A percentile compares a stretch with the other conserved stretches of the same genome.
phyloP scores from a whole-genome alignment of 2,113 vertebrate genomes.

The Proterorhinus semilunaris region DNA sequence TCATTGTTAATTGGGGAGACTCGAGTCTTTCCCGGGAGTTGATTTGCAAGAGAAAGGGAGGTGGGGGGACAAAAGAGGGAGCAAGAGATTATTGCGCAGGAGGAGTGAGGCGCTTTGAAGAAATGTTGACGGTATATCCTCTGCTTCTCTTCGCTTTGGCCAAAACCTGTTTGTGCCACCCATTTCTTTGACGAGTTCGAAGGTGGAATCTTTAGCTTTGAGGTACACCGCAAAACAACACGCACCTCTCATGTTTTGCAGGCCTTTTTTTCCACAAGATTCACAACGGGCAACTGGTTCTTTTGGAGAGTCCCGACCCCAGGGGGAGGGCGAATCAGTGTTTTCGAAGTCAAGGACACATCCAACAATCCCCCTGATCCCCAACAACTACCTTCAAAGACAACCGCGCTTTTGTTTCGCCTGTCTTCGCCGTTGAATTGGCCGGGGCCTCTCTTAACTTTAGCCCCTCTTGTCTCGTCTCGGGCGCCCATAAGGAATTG shows the following conservation, averaged over 20 bases:
- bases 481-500: slow-evolving; percentile 44
- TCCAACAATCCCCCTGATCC: slow-evolving; percentile 60
- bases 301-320: slow-evolving; percentile 37
- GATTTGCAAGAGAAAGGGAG: slow-evolving; percentile 77
- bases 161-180: slow-evolving; percentile 67
- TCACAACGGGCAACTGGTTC: slow-evolving; percentile 47
- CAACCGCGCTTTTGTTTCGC: slow-evolving; percentile 59
- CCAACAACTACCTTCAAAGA: slow-evolving; percentile 51
- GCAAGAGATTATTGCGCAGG: slow-evolving; percentile 77
- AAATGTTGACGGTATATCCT: slow-evolving; percentile 62
- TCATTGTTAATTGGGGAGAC: slow-evolving; percentile 80
- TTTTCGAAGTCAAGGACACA: slow-evolving; percentile 50
- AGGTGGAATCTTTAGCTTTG: slow-evolving; percentile 69
- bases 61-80: slow-evolving; percentile 40
- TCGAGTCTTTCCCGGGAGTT: slow-evolving; percentile 71
- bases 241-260: slow-evolving; percentile 57
- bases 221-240: slow-evolving; percentile 54
- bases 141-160: slow-evolving; percentile 51
- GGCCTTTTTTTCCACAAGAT: slow-evolving; percentile 33
- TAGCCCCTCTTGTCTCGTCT: slow-evolving; percentile 47
- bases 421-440: slow-evolving; percentile 53
- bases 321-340: slow-evolving; percentile 41
- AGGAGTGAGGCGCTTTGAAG: slow-evolving; percentile 75
- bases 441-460: slow-evolving; percentile 57
- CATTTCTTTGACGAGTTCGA: slow-evolving; percentile 64